Percentiles rank a stretch among this genome's conserved stretches.
Conservation (phyloP, 2,113 vertebrate species). For the Tupaia tana region DNA sequence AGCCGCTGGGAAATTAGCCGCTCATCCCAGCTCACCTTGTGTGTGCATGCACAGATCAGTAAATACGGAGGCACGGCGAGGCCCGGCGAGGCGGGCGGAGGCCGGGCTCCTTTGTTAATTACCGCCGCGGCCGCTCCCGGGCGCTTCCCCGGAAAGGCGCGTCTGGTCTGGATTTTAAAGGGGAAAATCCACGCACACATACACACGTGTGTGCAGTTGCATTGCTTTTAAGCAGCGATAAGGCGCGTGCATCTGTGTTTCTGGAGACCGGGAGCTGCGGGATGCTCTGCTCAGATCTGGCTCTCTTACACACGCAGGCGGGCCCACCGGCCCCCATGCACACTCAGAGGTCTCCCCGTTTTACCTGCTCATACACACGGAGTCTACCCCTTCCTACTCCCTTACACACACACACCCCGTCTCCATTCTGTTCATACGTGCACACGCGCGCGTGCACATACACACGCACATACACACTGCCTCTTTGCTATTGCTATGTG, state of each 20-base stretch:
- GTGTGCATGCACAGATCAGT: conserved; percentile 74
- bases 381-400: neutral
- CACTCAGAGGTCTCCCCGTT: neutral
- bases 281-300: rapidly evolving
- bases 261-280: neutral
- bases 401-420: neutral
- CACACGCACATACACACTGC: too few relatives aligned
- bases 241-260: neutral
- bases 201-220: neutral
- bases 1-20: conserved; percentile 86
- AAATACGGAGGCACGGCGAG: neutral
- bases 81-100: neutral
- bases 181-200: rapidly evolving
- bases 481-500: too few relatives aligned
- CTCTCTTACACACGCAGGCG: too few relatives aligned
- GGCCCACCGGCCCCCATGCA: too few relatives aligned
- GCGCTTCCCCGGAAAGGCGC: neutral
- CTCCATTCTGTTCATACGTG: neutral
- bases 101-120: conserved; percentile 40
- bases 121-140: rapidly evolving
- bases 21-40: conserved; percentile 84
- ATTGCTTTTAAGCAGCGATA: neutral
- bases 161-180: neutral
- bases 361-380: neutral
- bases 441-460: neutral